These are phyloP conservation scores for Irena cyanogastra DNA, from an alignment of 2,113 vertebrate genomes.

Conservation along the genomic window DNA sequence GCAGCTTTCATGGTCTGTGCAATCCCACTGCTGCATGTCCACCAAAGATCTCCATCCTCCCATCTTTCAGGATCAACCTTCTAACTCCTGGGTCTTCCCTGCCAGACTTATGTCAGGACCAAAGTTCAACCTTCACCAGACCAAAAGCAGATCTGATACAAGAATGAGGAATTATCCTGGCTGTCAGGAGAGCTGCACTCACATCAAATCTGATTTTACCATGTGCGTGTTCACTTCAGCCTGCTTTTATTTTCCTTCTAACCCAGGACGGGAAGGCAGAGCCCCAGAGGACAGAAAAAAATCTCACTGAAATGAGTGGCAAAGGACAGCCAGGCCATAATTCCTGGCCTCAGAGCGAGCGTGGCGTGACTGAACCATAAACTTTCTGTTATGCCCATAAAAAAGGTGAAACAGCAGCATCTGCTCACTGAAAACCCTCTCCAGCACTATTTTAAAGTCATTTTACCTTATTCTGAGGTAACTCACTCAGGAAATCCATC, in stretches of 20 bases:
- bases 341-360: neutral
- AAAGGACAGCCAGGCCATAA: constrained; percentile 7
- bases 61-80: neutral
- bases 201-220: neutral
- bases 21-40: rapidly evolving
- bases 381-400: neutral
- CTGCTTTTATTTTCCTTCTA: constrained; percentile 1
- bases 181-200: neutral
- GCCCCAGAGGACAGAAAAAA: neutral
- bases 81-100: rapidly evolving
- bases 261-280: neutral
- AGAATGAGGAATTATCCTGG: neutral
- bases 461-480: neutral
- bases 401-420: neutral
- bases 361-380: neutral
- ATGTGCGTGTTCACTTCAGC: neutral
- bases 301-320: neutral
- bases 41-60: neutral
- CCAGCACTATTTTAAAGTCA: neutral
- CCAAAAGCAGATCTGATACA: neutral
- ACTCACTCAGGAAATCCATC: neutral
- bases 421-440: neutral
- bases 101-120: neutral
- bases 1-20: neutral
- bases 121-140: neutral